phyloP scores from a whole-genome alignment of 2,888 invertebrate genomes.

The Aromia moschata region DNA sequence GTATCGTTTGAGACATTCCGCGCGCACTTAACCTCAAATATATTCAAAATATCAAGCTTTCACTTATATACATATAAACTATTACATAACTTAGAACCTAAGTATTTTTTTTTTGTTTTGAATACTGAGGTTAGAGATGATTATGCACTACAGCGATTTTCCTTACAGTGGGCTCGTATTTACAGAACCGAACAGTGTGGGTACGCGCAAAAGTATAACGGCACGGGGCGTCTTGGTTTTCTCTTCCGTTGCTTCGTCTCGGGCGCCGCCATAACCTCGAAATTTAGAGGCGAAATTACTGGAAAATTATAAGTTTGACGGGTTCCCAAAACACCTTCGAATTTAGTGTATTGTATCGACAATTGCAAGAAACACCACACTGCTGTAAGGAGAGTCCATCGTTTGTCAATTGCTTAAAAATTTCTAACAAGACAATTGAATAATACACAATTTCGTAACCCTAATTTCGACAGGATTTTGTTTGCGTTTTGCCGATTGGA shows the following conservation, averaged over 20 bases:
- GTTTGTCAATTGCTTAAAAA: too few relatives aligned
- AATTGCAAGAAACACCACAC: not conserved
- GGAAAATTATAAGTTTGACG: too few relatives aligned
- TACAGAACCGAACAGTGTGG: conserved; percentile 4
- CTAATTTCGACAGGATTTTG: too few relatives aligned
- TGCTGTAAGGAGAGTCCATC: not conserved
- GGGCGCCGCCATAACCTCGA: not conserved
- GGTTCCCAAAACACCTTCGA: too few relatives aligned
- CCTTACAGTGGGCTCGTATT: conserved; percentile 4
- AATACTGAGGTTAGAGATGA: conserved; percentile 41
- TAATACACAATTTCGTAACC: too few relatives aligned
- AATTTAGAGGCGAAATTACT: too few relatives aligned
- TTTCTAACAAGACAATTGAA: too few relatives aligned
- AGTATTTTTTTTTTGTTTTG: conserved; percentile 34
- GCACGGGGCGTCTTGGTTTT: too few relatives aligned
- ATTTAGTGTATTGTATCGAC: too few relatives aligned
- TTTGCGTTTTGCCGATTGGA: too few relatives aligned
- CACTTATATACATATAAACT: conserved; percentile 41
- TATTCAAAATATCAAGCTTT: conserved; percentile 43
- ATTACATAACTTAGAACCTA: conserved; percentile 39
- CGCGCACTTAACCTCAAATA: conserved; percentile 36
- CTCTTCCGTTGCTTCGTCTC: too few relatives aligned
- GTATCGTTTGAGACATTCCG: conserved; percentile 39
- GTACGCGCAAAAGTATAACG: conserved; percentile 2
- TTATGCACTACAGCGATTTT: conserved; percentile 33